Conservation (phyloP, 2,888 invertebrate genomes). For the Acrobasis repandana region DNA sequence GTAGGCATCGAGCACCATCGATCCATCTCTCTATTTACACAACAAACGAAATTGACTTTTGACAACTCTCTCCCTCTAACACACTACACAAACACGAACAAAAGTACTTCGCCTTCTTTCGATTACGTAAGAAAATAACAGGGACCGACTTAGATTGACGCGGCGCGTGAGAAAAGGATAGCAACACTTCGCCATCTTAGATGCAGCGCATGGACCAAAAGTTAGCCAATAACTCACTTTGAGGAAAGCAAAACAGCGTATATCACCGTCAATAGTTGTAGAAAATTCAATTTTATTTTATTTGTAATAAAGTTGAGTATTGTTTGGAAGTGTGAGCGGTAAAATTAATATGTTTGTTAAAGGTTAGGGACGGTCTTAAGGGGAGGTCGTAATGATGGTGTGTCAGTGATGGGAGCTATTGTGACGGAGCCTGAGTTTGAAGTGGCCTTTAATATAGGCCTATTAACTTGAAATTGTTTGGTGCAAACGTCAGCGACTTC, state of each 20-base stretch:
- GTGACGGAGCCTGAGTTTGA: conserved; percentile 55
- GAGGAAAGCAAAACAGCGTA: conserved; percentile 50
- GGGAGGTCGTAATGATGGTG: conserved; percentile 65
- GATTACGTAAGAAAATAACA: conserved; percentile 65
- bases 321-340: conserved; percentile 42
- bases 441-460: conserved; percentile 55
- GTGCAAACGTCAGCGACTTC: conserved; percentile 35
- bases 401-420: conserved; percentile 57
- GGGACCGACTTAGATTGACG: conserved; percentile 47
- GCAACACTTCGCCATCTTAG: conserved; percentile 74
- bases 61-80: conserved; percentile 55
- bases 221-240: conserved; percentile 75
- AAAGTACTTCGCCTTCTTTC: conserved; percentile 70
- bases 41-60: conserved; percentile 66
- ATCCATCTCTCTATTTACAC: conserved; percentile 71
- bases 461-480: conserved; percentile 51
- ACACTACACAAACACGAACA: conserved; percentile 65
- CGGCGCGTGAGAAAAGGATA: conserved; percentile 50
- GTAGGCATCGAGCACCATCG: conserved; percentile 46
- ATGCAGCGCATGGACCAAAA: conserved; percentile 79
- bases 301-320: conserved; percentile 44
- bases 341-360: conserved; percentile 67
- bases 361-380: conserved; percentile 56
- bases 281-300: conserved; percentile 57
- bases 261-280: conserved; percentile 44